Conservation (phyloP, 2,888 invertebrate species). For the Heliconius charithonia region DNA sequence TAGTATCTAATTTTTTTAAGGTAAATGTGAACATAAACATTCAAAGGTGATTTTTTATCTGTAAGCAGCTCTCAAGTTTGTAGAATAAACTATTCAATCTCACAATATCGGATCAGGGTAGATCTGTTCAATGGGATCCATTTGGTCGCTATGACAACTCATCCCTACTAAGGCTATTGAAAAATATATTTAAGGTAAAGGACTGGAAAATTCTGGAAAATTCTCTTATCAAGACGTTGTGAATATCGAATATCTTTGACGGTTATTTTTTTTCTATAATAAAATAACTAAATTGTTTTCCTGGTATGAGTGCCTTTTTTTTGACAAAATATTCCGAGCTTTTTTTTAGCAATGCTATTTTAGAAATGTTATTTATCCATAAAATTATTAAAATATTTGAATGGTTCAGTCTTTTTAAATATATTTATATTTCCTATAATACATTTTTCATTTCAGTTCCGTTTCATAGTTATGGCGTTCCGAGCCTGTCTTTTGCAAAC, state of each 20-base stretch:
- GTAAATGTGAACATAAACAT: conserved; percentile 38
- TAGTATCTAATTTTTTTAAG: conserved; percentile 28
- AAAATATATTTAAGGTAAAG: conserved; percentile 51
- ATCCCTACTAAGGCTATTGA: conserved; percentile 57
- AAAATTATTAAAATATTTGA: background rate
- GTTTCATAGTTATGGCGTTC: background rate
- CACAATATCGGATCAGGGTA: conserved; percentile 75
- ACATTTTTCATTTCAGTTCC: background rate
- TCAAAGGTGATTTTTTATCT: conserved; percentile 65
- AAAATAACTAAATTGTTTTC: conserved; percentile 21
- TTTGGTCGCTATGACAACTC: conserved; percentile 72
- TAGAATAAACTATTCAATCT: conserved; percentile 74
- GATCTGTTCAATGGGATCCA: conserved; percentile 73
- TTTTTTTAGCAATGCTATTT: background rate
- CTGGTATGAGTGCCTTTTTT: background rate
- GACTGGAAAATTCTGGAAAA: conserved; percentile 52
- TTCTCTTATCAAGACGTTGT: conserved; percentile 53
- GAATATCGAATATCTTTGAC: conserved; percentile 49
- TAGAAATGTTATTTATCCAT: background rate
- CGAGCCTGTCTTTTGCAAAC: background rate
- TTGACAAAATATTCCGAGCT: background rate
- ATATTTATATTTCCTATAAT: background rate
- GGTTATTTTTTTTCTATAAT: conserved; percentile 38
- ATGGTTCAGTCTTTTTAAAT: background rate
- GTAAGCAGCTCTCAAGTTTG: conserved; percentile 65